phyloP scores from a whole-genome alignment of 64 coral and sea anemone genomes.

The Orbicella faveolata region DNA sequence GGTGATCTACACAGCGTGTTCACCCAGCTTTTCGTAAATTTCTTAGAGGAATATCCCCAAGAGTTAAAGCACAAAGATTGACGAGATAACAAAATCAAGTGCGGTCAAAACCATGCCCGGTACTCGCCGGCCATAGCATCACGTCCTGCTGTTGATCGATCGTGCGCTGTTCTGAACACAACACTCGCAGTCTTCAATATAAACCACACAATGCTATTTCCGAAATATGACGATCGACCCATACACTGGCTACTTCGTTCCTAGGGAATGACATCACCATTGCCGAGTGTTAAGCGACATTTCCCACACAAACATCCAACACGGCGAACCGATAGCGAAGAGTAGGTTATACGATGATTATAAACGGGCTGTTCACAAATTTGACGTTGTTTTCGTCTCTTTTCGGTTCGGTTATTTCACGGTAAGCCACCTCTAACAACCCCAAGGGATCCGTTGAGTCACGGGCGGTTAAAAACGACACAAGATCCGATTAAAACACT shows the following conservation, averaged over 20 bases:
- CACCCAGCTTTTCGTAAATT: background rate
- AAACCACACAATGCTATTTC: background rate
- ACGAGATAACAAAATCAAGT: background rate
- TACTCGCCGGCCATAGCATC: background rate
- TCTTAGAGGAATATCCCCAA: background rate
- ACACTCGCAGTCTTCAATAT: background rate
- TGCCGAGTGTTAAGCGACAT: background rate
- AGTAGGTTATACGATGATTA: background rate
- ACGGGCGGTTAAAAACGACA: background rate
- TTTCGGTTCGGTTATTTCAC: background rate
- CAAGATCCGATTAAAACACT: slow-evolving; percentile 22
- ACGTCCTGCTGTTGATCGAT: background rate
- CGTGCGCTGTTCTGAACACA: background rate
- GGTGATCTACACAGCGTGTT: background rate
- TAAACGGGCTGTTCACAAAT: background rate
- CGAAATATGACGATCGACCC: background rate
- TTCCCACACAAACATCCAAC: background rate
- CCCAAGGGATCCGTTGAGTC: background rate
- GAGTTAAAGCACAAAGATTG: slow-evolving; percentile 1
- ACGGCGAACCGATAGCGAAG: background rate
- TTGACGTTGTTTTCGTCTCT: slow-evolving; percentile 1
- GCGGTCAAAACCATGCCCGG: background rate
- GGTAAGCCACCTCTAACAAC: background rate
- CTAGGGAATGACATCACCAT: slow-evolving; percentile 16
- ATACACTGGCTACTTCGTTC: background rate